Conservation (phyloP, 1,140 invertebrate genomes). For the Hestina assimilis region DNA sequence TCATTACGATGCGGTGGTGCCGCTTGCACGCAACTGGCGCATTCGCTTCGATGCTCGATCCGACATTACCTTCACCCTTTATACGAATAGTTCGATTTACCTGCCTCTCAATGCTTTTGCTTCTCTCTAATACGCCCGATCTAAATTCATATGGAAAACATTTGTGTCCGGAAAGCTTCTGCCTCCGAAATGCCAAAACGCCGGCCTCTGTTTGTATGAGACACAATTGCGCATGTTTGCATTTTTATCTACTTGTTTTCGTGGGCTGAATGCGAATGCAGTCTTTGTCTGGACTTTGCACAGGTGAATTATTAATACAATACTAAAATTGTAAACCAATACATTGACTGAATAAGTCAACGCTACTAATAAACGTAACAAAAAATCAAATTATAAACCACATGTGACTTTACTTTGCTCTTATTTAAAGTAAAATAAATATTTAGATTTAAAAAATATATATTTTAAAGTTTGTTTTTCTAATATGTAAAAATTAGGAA, state of each 20-base stretch:
- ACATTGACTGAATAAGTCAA: too few relatives aligned
- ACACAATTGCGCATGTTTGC: constrained; percentile 72
- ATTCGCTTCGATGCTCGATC: constrained; percentile 33
- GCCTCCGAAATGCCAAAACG: constrained; percentile 35
- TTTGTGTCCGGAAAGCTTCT: constrained; percentile 61
- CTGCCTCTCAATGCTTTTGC: constrained; percentile 57
- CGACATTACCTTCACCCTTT: constrained; percentile 46
- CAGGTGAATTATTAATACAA: constrained; percentile 54
- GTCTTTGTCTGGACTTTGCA: constrained; percentile 54
- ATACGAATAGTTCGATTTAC: constrained; percentile 62
- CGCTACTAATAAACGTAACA: too few relatives aligned
- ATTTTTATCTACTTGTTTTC: constrained; percentile 75
- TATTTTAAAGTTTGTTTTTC: too few relatives aligned
- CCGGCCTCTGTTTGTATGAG: constrained; percentile 55
- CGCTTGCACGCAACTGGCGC: constrained; percentile 37
- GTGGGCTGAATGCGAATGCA: constrained; percentile 68
- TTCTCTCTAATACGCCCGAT: constrained; percentile 65
- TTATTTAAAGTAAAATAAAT: too few relatives aligned
- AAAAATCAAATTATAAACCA: too few relatives aligned
- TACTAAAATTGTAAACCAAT: constrained; percentile 13
- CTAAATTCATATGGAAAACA: constrained; percentile 75
- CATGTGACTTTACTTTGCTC: too few relatives aligned
- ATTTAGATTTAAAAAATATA: too few relatives aligned
- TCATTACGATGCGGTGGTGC: constrained; percentile 35
- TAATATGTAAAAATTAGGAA: too few relatives aligned